Percentiles rank a stretch among this genome's conserved stretches.
phyloP scores from a whole-genome alignment of 2,113 vertebrate genomes.

The Hystrix brachyura region DNA sequence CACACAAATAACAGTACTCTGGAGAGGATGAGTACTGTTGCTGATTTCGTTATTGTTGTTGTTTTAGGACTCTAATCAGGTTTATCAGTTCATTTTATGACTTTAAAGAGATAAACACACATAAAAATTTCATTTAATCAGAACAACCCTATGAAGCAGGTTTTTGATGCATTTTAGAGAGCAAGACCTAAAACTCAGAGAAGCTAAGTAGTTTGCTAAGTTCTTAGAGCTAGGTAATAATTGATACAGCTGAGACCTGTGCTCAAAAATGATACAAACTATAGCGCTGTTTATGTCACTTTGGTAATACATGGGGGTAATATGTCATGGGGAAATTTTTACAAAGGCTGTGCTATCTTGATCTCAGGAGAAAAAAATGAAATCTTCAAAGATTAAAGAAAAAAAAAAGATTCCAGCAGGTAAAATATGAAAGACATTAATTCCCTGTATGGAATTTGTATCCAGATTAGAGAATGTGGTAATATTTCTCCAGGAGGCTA shows the following conservation, averaged over 20 bases:
- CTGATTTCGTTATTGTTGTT: background rate
- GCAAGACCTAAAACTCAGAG: conserved; percentile 26
- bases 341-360: background rate
- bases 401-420: background rate
- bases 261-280: background rate
- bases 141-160: background rate
- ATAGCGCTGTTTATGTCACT: background rate
- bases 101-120: background rate
- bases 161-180: conserved; percentile 30
- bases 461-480: background rate
- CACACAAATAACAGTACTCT: background rate
- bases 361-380: background rate
- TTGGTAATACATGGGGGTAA: background rate
- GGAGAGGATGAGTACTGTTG: background rate
- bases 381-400: background rate
- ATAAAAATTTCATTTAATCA: background rate
- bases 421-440: background rate
- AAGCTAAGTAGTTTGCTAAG: conserved; percentile 30
- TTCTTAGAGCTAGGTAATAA: background rate
- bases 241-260: background rate
- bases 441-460: background rate
- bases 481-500: background rate
- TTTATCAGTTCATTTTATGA: background rate
- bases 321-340: background rate
- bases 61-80: background rate